Base-by-base conservation (phyloP, 1,140 invertebrate genomes). In the Pseudomyrmex pallidus region DNA sequence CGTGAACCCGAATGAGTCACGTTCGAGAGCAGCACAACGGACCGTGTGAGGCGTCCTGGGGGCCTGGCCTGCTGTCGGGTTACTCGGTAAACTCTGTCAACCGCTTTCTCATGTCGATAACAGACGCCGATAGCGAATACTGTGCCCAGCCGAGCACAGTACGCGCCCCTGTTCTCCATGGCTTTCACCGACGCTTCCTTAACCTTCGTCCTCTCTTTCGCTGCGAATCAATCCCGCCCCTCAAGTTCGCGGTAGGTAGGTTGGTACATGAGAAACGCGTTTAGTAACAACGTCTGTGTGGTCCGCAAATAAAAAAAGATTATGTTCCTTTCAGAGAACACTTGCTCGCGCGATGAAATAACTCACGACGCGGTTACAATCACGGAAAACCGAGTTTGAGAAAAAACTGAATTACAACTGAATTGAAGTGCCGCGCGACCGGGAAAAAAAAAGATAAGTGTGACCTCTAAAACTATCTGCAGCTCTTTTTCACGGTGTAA, bases 51-150 rank as follows among this genome's bases (percentile, higher is more conserved):
- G 73, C 70, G 61, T 70, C 66, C 44, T 72, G 20, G 22, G 1
- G 46, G 35, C 4, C 20, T 70, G 44, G 62, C 52, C 25, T 67
- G 74, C 76, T 87, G 86, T 91, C 85, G 78, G 35, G 84, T 85
- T 86, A 74, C 85, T 90, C 86, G 54, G 89, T 77, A 92, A 91
- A 91, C 87, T 88, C 85, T 86, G 85, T 78, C 83, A 89, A 90
- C 87, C 82, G 84, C 63, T 85, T 89, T 91, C 72, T 86, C 88
- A 84, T 72, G 68, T 74, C 86, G 90, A 91, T 91, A 91, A 91
- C 76, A 74, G 50, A n/a, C 62, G 15, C 54, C 78, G 90, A 91
- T 91, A 91, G 85, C 46, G 44, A 25, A 12, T 35, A 35, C 35
- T 35, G 35, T 35, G 35, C 35, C 35, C 54, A 15, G 35, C 7